phyloP scores from a whole-genome alignment of 2,888 invertebrate genomes.

The Trichogramma dendrolimi region DNA sequence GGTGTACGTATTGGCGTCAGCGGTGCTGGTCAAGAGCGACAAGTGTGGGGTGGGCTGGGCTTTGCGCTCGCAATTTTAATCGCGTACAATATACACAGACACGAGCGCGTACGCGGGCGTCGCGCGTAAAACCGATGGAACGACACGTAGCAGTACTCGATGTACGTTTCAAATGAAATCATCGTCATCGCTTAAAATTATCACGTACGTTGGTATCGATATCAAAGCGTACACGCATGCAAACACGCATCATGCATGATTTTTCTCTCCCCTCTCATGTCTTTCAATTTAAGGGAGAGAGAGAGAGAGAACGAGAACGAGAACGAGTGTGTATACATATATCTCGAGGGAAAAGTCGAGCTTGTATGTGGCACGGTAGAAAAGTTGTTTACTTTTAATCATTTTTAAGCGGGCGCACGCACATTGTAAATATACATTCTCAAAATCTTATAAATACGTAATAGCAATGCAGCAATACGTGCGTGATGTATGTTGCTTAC shows the following conservation, averaged over 20 bases:
- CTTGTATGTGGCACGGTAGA: neutral
- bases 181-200: neutral
- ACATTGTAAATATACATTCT: slow-evolving; percentile 22
- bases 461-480: slow-evolving; percentile 40
- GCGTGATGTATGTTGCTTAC: slow-evolving; percentile 24
- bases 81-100: neutral
- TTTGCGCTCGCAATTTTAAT: too few relatives aligned
- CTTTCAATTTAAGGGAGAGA: neutral
- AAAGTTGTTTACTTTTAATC: slow-evolving; percentile 45
- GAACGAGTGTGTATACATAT: too few relatives aligned
- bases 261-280: slow-evolving; percentile 36
- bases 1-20: too few relatives aligned
- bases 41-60: too few relatives aligned
- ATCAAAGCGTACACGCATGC: neutral
- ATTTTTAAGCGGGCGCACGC: slow-evolving; percentile 37
- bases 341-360: too few relatives aligned
- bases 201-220: neutral
- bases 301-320: neutral
- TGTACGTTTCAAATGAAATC: slow-evolving; percentile 7
- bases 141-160: neutral
- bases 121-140: too few relatives aligned
- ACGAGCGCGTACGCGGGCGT: neutral
- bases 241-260: slow-evolving; percentile 25
- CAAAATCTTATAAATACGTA: slow-evolving; percentile 50
- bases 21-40: too few relatives aligned